Evolutionary conservation across 2,797 vertebrate species (phyloP).

Genomic region (Semaprochilodus insignis): DNA sequence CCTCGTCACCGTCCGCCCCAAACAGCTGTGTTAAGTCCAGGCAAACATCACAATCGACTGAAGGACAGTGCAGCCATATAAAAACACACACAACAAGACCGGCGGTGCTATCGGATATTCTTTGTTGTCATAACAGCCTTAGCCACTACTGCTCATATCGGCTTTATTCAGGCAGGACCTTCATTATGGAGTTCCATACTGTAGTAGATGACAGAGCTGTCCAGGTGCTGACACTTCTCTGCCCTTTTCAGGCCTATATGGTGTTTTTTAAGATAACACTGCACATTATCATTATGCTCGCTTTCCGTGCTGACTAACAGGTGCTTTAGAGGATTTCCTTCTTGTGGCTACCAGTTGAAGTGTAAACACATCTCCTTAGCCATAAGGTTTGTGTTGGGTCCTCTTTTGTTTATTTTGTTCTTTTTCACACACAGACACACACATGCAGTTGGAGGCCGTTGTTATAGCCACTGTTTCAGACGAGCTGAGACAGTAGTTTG

Average conservation of each 20-base stretch:
- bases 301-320: not conserved
- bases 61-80: not conserved
- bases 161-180: not conserved
- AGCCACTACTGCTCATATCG: not conserved
- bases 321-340: conserved; percentile 43
- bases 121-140: not conserved
- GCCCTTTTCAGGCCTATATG: conserved; percentile 1
- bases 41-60: conserved; percentile 23
- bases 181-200: not conserved
- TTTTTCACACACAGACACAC: conserved; percentile 1
- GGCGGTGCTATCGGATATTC: not conserved
- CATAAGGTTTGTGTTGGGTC: conserved; percentile 13
- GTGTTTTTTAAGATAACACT: conserved; percentile 20
- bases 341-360: not conserved
- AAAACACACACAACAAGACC: not conserved
- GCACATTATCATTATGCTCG: not conserved
- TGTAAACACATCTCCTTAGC: conserved; percentile 27
- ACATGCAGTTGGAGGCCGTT: not conserved
- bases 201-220: not conserved
- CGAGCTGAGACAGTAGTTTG: not conserved
- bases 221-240: not conserved
- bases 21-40: conserved; percentile 48
- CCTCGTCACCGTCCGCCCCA: conserved; percentile 33
- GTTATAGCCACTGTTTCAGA: not conserved
- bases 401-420: conserved; percentile 6